phyloP scores from a whole-genome alignment of 2,113 vertebrate species.

The Phrynocephalus versicolor region DNA sequence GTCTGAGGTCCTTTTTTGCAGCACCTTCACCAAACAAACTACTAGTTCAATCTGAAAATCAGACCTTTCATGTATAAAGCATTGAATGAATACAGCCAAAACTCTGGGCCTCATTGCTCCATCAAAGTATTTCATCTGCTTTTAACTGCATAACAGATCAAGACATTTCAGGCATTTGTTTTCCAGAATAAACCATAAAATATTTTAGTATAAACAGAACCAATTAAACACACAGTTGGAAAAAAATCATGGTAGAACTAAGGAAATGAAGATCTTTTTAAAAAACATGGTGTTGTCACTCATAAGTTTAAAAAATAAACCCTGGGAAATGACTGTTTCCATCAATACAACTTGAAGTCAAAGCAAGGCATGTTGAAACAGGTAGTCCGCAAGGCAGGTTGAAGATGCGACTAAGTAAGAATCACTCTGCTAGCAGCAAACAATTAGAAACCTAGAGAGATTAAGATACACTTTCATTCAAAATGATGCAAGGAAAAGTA shows the following conservation, averaged over 20 bases:
- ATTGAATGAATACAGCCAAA: slow-evolving; percentile 21
- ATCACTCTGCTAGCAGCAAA: background rate
- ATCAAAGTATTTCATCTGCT: background rate
- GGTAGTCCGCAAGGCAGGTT: slow-evolving; percentile 9
- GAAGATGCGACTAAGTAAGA: slow-evolving; percentile 10
- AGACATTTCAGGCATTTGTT: background rate
- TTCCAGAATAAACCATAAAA: background rate
- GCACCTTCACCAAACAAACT: slow-evolving; percentile 13
- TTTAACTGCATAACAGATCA: background rate
- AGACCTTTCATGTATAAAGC: slow-evolving; percentile 12
- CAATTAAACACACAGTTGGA: background rate
- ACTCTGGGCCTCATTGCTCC: background rate
- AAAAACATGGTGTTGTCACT: background rate
- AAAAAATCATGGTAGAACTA: background rate
- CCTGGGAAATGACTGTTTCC: background rate
- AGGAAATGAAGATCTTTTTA: too few species aligned
- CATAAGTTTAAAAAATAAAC: slow-evolving; percentile 1
- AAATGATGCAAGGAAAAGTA: background rate
- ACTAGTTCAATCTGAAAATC: background rate
- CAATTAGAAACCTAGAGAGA: background rate
- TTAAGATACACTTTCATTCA: too few species aligned
- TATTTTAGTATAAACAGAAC: background rate
- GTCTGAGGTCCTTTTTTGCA: too few species aligned
- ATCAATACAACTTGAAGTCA: slow-evolving; percentile 6
- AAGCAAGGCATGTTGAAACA: background rate